Evolutionary conservation across 2,797 vertebrate genomes (phyloP).

Genomic region (Hydrocynus forskahlii): DNA sequence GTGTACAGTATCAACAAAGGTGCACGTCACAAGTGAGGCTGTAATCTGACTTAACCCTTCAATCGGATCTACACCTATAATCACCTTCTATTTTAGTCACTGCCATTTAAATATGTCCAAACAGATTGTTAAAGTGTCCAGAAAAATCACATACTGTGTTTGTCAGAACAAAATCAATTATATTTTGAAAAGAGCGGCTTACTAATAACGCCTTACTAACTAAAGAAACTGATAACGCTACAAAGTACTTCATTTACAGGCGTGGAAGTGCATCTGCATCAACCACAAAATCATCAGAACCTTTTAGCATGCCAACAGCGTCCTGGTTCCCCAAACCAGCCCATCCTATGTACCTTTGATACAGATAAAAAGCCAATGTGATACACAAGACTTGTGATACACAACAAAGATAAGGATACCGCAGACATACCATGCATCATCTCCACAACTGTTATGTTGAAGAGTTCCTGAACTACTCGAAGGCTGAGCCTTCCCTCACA

Average conservation of each 20-base stretch:
- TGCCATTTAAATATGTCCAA: slow-evolving; percentile 8
- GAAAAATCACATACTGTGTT: neutral
- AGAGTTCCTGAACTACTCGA: slow-evolving; percentile 83
- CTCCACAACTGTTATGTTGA: slow-evolving; percentile 85
- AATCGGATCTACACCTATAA: slow-evolving; percentile 74
- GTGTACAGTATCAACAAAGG: slow-evolving; percentile 20
- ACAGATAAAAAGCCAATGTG: neutral
- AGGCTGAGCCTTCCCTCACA: slow-evolving; percentile 89
- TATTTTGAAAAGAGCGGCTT: neutral
- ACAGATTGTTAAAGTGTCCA: neutral
- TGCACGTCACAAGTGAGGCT: slow-evolving; percentile 45
- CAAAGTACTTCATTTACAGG: neutral
- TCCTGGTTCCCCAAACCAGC: neutral
- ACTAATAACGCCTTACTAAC: neutral
- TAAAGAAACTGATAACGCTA: neutral
- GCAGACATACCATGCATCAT: slow-evolving; percentile 88
- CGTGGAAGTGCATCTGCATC: neutral
- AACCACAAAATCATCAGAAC: neutral
- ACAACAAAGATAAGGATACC: neutral
- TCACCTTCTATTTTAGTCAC: slow-evolving; percentile 74
- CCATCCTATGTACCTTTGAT: neutral
- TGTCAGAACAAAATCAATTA: neutral
- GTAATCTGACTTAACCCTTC: slow-evolving; percentile 74
- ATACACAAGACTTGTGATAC: neutral
- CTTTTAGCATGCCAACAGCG: neutral